Percentiles rank a stretch among this genome's conserved stretches.
These are phyloP conservation scores for Sesia apiformis DNA, from an alignment of 2,888 invertebrate genomes.

Conservation along the genomic window DNA sequence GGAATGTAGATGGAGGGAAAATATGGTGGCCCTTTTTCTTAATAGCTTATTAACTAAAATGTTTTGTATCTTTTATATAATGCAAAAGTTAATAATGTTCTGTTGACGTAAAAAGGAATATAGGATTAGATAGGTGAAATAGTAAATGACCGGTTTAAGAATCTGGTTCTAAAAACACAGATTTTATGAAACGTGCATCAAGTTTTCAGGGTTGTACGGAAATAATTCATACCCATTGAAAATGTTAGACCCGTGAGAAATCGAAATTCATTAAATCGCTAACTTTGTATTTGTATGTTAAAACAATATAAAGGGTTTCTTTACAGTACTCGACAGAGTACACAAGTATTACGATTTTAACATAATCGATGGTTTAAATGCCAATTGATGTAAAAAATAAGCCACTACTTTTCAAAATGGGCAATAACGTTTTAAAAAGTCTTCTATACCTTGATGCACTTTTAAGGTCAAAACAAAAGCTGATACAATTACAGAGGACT, in stretches of 20 bases:
- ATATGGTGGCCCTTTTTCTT: constrained; percentile 45
- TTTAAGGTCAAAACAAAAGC: no score
- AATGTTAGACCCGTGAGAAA: no score
- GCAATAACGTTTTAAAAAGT: no score
- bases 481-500: no score
- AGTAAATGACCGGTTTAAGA: constrained; percentile 12
- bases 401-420: no score
- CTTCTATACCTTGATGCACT: no score
- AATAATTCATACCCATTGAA: no score
- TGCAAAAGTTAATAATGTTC: constrained; percentile 47
- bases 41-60: constrained; percentile 59
- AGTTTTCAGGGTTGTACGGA: background rate
- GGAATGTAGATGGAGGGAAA: constrained; percentile 46
- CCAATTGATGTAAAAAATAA: background rate
- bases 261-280: no score
- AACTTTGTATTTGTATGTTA: no score
- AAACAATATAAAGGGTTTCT: no score
- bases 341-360: background rate
- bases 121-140: constrained; percentile 54
- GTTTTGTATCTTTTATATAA: constrained; percentile 70
- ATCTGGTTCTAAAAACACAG: background rate
- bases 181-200: constrained; percentile 10
- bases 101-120: constrained; percentile 55
- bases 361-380: background rate
- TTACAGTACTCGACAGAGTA: no score